Percentiles rank a stretch among this genome's conserved stretches.
These are phyloP conservation scores for Vulpes ferrilata DNA, from an alignment of 2,113 vertebrate species.

Conservation along the genomic window DNA sequence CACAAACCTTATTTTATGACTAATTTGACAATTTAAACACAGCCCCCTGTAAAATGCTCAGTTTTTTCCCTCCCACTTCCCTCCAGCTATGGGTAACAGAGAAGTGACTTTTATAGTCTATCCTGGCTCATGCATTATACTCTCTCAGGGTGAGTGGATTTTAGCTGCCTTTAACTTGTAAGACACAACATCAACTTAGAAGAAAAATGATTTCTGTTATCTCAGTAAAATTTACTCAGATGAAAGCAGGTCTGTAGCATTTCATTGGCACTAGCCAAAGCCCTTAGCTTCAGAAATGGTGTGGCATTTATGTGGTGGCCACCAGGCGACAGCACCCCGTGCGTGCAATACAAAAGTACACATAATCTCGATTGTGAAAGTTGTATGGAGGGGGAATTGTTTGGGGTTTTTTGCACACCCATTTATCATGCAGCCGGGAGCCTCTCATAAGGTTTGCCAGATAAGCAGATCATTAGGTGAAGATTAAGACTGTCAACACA, in stretches of 20 bases:
- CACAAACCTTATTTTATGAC: constrained; percentile 59
- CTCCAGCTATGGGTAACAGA: constrained; percentile 66
- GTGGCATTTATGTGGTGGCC: background rate
- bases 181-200: constrained; percentile 72
- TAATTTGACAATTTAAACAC: constrained; percentile 69
- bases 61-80: background rate
- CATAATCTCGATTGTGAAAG: background rate
- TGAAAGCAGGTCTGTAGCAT: background rate
- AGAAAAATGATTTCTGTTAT: constrained; percentile 73
- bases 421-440: background rate
- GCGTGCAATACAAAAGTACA: background rate
- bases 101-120: constrained; percentile 76
- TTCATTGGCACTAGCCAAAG: background rate
- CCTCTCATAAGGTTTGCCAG: background rate
- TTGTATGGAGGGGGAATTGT: background rate
- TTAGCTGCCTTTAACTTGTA: constrained; percentile 80
- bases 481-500: background rate
- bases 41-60: constrained; percentile 49
- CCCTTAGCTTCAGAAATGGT: background rate
- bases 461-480: background rate
- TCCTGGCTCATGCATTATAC: constrained; percentile 73
- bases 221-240: constrained; percentile 76
- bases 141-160: constrained; percentile 74
- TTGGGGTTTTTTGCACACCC: background rate
- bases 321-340: background rate